Evolutionary conservation across 2,888 invertebrate species (phyloP).

Genomic region (Netelia inedita): DNA sequence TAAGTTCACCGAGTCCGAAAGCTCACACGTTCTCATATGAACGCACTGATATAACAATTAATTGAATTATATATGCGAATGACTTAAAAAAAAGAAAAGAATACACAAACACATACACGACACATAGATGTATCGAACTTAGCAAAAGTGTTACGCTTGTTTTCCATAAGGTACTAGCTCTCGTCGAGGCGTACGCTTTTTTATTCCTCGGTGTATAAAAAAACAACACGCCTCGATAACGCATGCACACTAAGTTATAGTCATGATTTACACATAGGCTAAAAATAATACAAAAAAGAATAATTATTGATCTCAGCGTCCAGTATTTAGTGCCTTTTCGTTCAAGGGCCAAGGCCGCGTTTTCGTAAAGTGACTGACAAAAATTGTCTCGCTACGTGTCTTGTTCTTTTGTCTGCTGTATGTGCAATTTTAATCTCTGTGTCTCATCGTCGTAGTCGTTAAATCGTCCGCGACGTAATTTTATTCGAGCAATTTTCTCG

Average conservation of each 20-base stretch:
- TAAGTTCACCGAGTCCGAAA: constrained; percentile 81
- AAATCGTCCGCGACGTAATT: constrained; percentile 43
- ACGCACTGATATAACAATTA: constrained; percentile 50
- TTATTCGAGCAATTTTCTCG: constrained; percentile 40
- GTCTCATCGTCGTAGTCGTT: constrained; percentile 17
- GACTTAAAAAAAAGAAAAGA: constrained; percentile 12
- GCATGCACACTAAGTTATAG: constrained; percentile 64
- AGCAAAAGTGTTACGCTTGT: constrained; percentile 68
- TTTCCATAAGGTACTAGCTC: constrained; percentile 67
- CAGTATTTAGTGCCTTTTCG: constrained; percentile 70
- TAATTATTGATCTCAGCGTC: constrained; percentile 65
- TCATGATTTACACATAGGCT: constrained; percentile 60
- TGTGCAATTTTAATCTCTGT: constrained; percentile 28
- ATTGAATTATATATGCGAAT: constrained; percentile 33
- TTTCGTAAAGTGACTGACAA: constrained; percentile 20
- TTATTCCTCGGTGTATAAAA: constrained; percentile 38
- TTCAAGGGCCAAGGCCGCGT: constrained; percentile 35
- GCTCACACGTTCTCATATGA: constrained; percentile 80
- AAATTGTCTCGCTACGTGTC: constrained; percentile 9
- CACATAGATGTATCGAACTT: constrained; percentile 51
- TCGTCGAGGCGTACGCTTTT: constrained; percentile 59
- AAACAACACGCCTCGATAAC: constrained; percentile 47
- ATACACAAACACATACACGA: constrained; percentile 25
- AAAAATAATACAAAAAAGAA: constrained; percentile 23
- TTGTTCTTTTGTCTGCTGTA: constrained; percentile 19